Base-by-base conservation (phyloP, 2,113 vertebrate genomes). In the Eurystomus gularis region DNA sequence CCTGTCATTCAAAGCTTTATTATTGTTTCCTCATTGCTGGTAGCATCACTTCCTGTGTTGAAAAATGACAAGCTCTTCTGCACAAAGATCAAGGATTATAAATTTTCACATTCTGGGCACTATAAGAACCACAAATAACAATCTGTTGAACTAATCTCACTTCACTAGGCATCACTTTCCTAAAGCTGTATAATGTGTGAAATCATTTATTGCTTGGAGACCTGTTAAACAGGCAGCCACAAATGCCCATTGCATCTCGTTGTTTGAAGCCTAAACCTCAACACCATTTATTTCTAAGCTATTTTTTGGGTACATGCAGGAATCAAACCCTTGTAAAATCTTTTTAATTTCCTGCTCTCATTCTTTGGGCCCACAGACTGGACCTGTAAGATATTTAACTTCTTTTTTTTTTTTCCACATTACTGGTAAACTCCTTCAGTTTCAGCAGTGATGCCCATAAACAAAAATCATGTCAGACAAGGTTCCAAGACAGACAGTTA, bases 251-350 rank as follows among this genome's bases (percentile, higher is more conserved):
- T 85, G 75, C 66, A 87, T 90, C 75, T 86, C 86, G 52, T 12
- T 87, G 61, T 88, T 86, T 91, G 77, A 91, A 85, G 83, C 69
- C 70, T 76, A 75, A 95, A 72, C 48, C 86, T 64, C 78, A 92
- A 48, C 39, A 40, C 70, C n/a, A 72, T 91, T 90, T 86, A 61
- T 93, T 89, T 93, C 93, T 83, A 92, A 95, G 82, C 68, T 49
- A 75, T 80, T 86, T 88, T 94, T 79, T 90, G 48, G 69, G 80
- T 85, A 91, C 24, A 80, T 13, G 49, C 33, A 94, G 78, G 95
- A 95, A 91, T 96, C 61, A 96, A 97, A 75, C 13, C 54, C 90
- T 88, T 90, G 81, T 94, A 94, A 97, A 94, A 93, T 95, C 35
- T 72, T 86, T 96, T 96, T 96, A 86, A 96, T 97, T 97, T 97